Evolutionary conservation across 2,888 invertebrate genomes (phyloP).

Genomic region (Nemotelus pantherinus): DNA sequence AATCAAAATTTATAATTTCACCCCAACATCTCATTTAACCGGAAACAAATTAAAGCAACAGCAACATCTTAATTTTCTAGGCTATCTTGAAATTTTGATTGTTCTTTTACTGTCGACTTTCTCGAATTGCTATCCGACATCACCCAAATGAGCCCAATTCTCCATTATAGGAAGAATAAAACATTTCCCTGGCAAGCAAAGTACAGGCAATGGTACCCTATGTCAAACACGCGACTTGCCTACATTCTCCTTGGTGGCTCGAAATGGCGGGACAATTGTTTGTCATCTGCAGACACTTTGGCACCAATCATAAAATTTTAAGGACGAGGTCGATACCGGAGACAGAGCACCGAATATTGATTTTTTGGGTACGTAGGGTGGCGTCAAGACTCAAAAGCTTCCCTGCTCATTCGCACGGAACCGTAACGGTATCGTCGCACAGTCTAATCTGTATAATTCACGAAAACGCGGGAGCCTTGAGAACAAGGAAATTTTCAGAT

Average conservation of each 20-base stretch:
- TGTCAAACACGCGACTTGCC: conserved; percentile 9
- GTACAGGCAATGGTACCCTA: background rate
- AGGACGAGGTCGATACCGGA: conserved; percentile 39
- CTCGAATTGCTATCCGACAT: no score
- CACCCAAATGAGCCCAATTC: no score
- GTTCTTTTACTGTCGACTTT: no score
- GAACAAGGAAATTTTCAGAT: background rate
- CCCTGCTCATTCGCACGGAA: conserved; percentile 21
- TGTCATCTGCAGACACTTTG: conserved; percentile 48
- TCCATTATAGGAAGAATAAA: no score
- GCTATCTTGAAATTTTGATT: no score
- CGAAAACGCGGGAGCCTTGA: no score
- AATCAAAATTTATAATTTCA: no score
- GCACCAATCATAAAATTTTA: conserved; percentile 49
- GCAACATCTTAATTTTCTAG: no score
- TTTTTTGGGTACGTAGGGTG: conserved; percentile 10
- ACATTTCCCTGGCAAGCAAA: no score
- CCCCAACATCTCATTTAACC: no score
- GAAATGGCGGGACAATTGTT: conserved; percentile 37
- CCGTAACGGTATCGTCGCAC: conserved; percentile 1
- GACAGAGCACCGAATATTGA: conserved; percentile 36
- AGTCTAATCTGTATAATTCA: background rate
- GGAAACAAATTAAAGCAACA: no score
- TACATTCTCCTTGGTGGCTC: conserved; percentile 7
- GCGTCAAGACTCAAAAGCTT: conserved; percentile 14